A percentile compares a stretch with the other conserved stretches of the same genome.
Conservation (phyloP, 2,113 vertebrate species). For the Planiliza haematocheilus region DNA sequence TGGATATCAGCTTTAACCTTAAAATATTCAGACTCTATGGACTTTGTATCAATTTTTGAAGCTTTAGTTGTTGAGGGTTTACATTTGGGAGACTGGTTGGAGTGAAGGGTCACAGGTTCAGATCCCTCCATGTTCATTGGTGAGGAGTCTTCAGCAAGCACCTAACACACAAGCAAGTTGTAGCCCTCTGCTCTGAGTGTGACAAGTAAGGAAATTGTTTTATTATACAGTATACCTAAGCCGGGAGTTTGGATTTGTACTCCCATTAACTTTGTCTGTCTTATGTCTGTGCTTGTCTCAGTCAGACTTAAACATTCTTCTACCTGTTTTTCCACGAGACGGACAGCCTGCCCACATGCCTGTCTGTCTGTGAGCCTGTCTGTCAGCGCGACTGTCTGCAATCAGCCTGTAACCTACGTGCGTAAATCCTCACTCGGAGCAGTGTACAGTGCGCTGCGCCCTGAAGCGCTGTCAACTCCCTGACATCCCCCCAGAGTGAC, state of each 20-base stretch:
- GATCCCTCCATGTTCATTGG: no score
- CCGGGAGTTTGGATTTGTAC: not conserved
- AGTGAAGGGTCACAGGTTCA: no score
- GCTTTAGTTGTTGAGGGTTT: no score
- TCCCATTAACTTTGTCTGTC: not conserved
- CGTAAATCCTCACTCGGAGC: conserved; percentile 33
- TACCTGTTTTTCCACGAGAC: not conserved
- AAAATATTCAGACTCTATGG: not conserved
- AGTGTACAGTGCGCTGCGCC: conserved; percentile 9
- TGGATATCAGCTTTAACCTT: not conserved
- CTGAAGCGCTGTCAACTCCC: conserved; percentile 32
- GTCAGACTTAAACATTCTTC: conserved; percentile 6
- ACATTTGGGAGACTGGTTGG: no score
- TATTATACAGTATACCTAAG: no score
- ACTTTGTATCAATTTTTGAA: no score
- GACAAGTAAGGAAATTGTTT: no score
- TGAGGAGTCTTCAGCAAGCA: no score
- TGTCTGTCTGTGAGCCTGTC: conserved; percentile 29
- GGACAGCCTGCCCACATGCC: conserved; percentile 4
- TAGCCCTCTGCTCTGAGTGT: no score
- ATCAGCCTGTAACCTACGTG: conserved; percentile 13
- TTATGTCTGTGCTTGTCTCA: conserved; percentile 4
- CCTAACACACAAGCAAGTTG: no score
- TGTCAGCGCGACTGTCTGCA: conserved; percentile 10
- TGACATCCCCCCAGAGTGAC: conserved; percentile 26